Conservation (phyloP, 2,113 vertebrate genomes). For the Lepisosteus oculatus region DNA sequence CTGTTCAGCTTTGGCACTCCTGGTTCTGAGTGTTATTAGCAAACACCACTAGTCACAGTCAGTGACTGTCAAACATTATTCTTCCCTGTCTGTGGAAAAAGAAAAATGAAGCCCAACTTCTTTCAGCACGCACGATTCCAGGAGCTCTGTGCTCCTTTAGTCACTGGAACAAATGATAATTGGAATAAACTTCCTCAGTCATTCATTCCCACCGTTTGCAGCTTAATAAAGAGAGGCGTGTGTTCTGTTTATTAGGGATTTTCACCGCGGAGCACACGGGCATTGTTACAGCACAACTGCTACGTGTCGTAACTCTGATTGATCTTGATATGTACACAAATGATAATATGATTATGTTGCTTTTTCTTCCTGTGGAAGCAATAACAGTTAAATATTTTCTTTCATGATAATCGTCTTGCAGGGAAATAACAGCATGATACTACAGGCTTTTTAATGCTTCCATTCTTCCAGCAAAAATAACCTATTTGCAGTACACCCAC, state of each 20-base stretch:
- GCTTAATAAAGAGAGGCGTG: slow-evolving; percentile 14
- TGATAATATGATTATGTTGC: slow-evolving; percentile 71
- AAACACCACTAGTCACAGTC: slow-evolving; percentile 42
- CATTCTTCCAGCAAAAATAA: slow-evolving; percentile 67
- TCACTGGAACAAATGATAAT: slow-evolving; percentile 19
- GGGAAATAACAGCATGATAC: slow-evolving; percentile 56
- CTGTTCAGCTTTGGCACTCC: slow-evolving; percentile 37
- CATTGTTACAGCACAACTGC: slow-evolving; percentile 47
- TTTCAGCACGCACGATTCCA: neutral
- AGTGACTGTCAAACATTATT: slow-evolving; percentile 35
- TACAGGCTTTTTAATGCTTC: slow-evolving; percentile 60
- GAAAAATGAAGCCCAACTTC: slow-evolving; percentile 1
- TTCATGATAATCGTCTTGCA: slow-evolving; percentile 71
- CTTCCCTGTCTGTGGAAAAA: slow-evolving; percentile 11
- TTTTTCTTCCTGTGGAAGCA: slow-evolving; percentile 54
- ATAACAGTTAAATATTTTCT: slow-evolving; percentile 68
- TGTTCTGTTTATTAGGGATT: slow-evolving; percentile 20
- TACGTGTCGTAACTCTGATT: slow-evolving; percentile 62
- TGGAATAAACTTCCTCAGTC: slow-evolving; percentile 1
- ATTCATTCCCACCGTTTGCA: neutral
- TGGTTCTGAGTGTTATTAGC: slow-evolving; percentile 50
- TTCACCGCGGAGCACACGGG: slow-evolving; percentile 27
- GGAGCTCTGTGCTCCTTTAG: slow-evolving; percentile 11
- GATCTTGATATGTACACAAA: slow-evolving; percentile 68
- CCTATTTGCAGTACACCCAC: slow-evolving; percentile 72